Conservation (phyloP, 2,888 invertebrate genomes). For the Dusona sp. region DNA sequence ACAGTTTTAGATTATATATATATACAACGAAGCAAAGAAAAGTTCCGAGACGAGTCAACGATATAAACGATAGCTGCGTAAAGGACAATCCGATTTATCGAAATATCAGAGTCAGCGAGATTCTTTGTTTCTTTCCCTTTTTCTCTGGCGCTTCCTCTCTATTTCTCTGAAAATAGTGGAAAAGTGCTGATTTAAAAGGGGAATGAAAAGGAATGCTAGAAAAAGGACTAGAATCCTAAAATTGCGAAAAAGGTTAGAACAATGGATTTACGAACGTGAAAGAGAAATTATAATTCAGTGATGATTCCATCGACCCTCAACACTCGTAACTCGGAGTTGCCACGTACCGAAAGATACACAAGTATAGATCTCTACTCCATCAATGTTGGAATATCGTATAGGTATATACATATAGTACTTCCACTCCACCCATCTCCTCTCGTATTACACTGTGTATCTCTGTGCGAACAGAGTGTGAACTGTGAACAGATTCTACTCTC, state of each 20-base stretch:
- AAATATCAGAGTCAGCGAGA: constrained; percentile 61
- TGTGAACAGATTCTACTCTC: constrained; percentile 60
- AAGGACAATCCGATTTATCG: constrained; percentile 60
- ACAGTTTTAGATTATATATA: constrained; percentile 15
- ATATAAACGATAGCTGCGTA: constrained; percentile 51
- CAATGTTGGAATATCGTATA: constrained; percentile 3
- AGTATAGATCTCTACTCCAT: constrained; percentile 1
- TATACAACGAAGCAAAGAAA: constrained; percentile 15
- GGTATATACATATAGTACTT: background rate
- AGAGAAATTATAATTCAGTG: constrained; percentile 44
- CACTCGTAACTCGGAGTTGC: constrained; percentile 30
- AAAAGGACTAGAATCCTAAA: background rate
- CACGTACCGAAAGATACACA: constrained; percentile 2
- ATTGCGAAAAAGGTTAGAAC: background rate
- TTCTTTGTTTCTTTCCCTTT: constrained; percentile 26
- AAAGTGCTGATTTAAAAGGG: constrained; percentile 45
- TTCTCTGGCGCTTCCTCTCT: background rate
- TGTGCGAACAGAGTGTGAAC: constrained; percentile 51
- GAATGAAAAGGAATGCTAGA: background rate
- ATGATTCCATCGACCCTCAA: constrained; percentile 50
- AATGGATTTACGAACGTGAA: constrained; percentile 19
- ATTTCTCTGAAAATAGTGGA: background rate
- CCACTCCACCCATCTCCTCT: background rate
- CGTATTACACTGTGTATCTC: constrained; percentile 40
- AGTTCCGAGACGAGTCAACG: constrained; percentile 53